phyloP scores from a whole-genome alignment of 2,113 vertebrate genomes.

The Podarcis raffonei region DNA sequence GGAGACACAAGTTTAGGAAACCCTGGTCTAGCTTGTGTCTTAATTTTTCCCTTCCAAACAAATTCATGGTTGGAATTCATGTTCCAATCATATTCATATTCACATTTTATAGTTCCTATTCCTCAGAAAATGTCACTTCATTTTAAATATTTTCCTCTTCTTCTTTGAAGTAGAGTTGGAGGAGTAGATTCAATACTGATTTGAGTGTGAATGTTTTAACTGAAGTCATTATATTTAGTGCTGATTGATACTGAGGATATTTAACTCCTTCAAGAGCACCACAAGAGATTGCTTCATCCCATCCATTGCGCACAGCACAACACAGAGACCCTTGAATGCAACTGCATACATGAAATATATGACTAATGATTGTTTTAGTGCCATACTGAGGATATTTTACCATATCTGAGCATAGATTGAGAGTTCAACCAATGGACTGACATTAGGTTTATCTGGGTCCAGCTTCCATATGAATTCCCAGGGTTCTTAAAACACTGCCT shows the following conservation, averaged over 20 bases:
- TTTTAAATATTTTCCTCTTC: not conserved
- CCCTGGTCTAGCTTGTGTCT: not conserved
- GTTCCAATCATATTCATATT: too few relatives aligned
- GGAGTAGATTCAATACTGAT: not conserved
- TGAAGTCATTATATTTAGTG: too few relatives aligned
- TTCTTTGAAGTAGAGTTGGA: not conserved
- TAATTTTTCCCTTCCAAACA: not conserved
- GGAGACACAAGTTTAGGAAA: too few relatives aligned
- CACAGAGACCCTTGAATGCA: not conserved
- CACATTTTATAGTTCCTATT: not conserved
- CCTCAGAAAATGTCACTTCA: not conserved
- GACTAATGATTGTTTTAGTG: not conserved
- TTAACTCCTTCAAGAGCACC: not conserved
- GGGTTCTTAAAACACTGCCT: not conserved
- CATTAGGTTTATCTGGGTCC: not conserved
- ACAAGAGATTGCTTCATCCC: too few relatives aligned
- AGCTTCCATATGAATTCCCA: not conserved
- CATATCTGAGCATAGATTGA: not conserved
- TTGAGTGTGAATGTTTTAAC: too few relatives aligned
- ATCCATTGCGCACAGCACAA: not conserved
- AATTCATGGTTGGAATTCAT: not conserved
- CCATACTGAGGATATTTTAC: not conserved
- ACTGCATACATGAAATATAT: not conserved
- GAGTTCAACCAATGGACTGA: not conserved
- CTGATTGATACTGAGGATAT: too few relatives aligned